A percentile compares a stretch with the other conserved stretches of the same genome.
These are phyloP conservation scores for Steinernema khuongi DNA, from an alignment of 1,140 invertebrate species.

Conservation along the genomic window DNA sequence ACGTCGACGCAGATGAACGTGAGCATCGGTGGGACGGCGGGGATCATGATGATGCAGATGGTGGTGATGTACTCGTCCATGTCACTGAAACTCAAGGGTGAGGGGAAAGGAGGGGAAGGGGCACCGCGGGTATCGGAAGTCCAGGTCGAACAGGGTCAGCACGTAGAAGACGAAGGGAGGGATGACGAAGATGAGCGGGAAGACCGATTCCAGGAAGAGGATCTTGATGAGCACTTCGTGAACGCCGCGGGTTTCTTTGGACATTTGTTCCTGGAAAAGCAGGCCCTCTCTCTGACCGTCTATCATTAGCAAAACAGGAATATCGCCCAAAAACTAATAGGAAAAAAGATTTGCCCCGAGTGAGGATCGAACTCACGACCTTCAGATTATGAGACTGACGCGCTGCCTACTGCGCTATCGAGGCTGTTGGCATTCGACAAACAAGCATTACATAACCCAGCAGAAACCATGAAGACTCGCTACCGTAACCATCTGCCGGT, in stretches of 20 bases:
- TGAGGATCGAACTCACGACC: constrained; percentile 92
- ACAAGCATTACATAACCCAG: no score
- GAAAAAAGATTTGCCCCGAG: constrained; percentile 48
- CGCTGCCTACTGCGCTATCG: constrained; percentile 81
- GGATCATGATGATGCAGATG: constrained; percentile 12
- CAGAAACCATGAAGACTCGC: no score
- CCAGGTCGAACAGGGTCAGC: background rate
- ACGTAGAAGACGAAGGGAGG: constrained; percentile 4
- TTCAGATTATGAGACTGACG: constrained; percentile 94
- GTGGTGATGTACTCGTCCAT: constrained; percentile 1
- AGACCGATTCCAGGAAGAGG: background rate
- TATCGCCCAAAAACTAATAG: no score
- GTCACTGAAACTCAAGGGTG: background rate
- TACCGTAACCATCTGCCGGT: no score
- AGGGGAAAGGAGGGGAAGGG: background rate
- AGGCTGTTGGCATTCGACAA: no score
- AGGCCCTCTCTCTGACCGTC: no score
- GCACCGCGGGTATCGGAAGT: background rate
- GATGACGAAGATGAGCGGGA: background rate
- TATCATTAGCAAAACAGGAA: no score
- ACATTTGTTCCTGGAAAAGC: constrained; percentile 6
- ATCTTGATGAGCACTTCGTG: constrained; percentile 1
- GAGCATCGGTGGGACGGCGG: background rate
- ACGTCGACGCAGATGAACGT: background rate
- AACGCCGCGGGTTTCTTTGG: background rate